Conservation (phyloP, 2,888 invertebrate genomes). For the Rhagonycha fulva region DNA sequence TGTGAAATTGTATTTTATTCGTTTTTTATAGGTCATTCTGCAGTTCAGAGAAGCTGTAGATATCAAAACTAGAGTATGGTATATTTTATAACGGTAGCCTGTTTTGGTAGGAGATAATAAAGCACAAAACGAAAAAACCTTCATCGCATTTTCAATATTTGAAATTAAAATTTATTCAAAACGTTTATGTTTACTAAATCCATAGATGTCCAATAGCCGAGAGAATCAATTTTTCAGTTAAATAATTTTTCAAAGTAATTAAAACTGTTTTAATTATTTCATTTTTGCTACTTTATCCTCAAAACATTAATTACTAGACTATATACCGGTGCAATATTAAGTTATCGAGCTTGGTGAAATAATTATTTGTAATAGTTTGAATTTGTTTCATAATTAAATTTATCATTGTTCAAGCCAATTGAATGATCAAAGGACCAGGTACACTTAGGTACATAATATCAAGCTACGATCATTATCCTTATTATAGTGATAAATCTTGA, state of each 20-base stretch:
- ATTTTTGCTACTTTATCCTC: not conserved
- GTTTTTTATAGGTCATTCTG: too few relatives aligned
- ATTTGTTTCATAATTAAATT: not conserved
- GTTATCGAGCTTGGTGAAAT: not conserved
- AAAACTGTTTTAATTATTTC: not conserved
- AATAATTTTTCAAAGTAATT: not conserved
- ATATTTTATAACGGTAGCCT: not conserved
- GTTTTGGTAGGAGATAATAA: not conserved
- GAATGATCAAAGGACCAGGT: not conserved
- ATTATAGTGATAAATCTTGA: not conserved
- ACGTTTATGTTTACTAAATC: not conserved
- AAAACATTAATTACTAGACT: not conserved
- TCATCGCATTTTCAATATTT: not conserved
- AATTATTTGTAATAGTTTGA: not conserved
- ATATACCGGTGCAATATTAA: not conserved
- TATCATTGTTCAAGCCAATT: not conserved
- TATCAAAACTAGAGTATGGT: too few relatives aligned
- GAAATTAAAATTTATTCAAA: not conserved
- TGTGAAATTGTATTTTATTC: not conserved
- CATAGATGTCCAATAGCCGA: not conserved
- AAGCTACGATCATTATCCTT: not conserved
- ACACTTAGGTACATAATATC: not conserved
- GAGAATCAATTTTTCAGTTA: not conserved
- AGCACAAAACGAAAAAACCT: not conserved
- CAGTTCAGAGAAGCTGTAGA: too few relatives aligned